These are phyloP conservation scores for Lagenorhynchus albirostris DNA, from an alignment of 2,113 vertebrate species.

Conservation along the genomic window DNA sequence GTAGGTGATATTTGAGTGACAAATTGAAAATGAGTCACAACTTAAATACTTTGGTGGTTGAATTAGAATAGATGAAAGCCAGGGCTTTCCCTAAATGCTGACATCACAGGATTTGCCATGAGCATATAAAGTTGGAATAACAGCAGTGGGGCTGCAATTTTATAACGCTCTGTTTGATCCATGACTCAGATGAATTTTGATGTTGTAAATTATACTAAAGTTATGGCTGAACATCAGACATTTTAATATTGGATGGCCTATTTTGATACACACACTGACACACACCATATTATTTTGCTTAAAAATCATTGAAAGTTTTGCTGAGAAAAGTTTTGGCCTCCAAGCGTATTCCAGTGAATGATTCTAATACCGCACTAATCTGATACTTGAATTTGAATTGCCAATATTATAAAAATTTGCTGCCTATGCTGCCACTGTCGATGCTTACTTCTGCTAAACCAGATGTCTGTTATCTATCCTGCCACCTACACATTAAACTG, in stretches of 20 bases:
- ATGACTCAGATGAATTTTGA: not conserved
- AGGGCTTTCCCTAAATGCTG: conserved; percentile 27
- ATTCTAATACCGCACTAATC: conserved; percentile 63
- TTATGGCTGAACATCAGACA: conserved; percentile 39
- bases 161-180: conserved; percentile 27
- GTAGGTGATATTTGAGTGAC: conserved; percentile 48
- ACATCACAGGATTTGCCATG: conserved; percentile 23
- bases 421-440: conserved; percentile 21
- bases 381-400: conserved; percentile 75
- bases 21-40: not conserved
- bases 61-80: conserved; percentile 59
- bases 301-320: conserved; percentile 60
- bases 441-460: conserved; percentile 52
- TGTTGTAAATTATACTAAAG: conserved; percentile 53
- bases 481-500: conserved; percentile 49
- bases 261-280: conserved; percentile 30
- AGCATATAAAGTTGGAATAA: conserved; percentile 26
- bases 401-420: conserved; percentile 68
- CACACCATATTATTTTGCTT: conserved; percentile 34
- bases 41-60: not conserved
- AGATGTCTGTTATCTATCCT: conserved; percentile 64
- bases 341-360: conserved; percentile 51
- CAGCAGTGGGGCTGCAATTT: not conserved
- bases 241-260: conserved; percentile 5
- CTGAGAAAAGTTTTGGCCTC: conserved; percentile 58